A percentile compares a stretch with the other conserved stretches of the same genome.
Conservation (phyloP, 2,113 vertebrate genomes). For the Saguinus imperator region DNA sequence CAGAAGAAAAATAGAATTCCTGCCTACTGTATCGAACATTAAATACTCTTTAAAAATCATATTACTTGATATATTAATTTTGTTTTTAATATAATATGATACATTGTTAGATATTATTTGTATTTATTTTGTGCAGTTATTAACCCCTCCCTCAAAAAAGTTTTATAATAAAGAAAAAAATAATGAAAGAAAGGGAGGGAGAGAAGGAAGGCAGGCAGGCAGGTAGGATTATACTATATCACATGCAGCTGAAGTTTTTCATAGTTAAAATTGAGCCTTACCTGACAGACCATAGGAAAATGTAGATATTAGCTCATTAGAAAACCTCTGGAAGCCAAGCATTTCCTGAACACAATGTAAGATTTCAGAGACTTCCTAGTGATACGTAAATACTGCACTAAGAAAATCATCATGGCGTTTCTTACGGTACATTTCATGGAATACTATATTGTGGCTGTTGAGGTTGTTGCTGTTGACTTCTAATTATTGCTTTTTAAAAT, state of each 20-base stretch:
- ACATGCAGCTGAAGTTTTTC: not conserved
- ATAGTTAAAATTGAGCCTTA: not conserved
- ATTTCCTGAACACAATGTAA: not conserved
- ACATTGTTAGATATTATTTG: not conserved
- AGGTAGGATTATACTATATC: not conserved
- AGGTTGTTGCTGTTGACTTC: not conserved
- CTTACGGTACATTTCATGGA: not conserved
- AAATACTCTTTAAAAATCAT: not conserved
- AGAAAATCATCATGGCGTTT: not conserved
- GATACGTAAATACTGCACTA: not conserved
- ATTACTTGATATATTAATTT: not conserved
- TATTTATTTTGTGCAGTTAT: not conserved
- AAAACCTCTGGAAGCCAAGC: not conserved
- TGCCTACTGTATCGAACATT: not conserved
- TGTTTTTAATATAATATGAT: not conserved
- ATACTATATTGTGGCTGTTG: not conserved
- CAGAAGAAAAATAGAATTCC: not conserved
- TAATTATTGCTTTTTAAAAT: not conserved
- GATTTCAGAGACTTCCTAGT: not conserved
- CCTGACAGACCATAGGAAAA: not conserved
- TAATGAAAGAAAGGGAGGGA: not conserved
- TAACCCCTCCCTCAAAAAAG: not conserved
- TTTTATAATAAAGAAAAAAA: not conserved
- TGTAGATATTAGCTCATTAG: not conserved
- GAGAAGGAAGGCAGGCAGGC: rapidly evolving